A percentile compares a stretch with the other conserved stretches of the same genome.
phyloP scores from a whole-genome alignment of 2,113 vertebrate species.

The Hyperoodon ampullatus region DNA sequence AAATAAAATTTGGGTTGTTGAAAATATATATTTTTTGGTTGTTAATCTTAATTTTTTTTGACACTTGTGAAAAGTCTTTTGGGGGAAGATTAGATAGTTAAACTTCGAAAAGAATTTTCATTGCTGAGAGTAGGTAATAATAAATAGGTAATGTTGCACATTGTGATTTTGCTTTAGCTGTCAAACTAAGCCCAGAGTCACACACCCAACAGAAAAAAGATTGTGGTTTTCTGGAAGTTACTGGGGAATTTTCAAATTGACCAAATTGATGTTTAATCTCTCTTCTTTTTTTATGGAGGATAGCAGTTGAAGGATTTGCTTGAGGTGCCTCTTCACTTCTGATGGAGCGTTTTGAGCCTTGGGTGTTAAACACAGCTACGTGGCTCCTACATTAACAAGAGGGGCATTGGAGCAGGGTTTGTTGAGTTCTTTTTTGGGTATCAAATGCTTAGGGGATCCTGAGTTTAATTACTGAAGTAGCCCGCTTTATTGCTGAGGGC shows the following conservation, averaged over 20 bases:
- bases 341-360: not conserved
- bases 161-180: conserved; percentile 3
- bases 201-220: not conserved
- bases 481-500: not conserved
- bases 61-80: conserved; percentile 47
- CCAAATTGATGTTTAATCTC: not conserved
- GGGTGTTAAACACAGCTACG: not conserved
- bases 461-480: conserved; percentile 2
- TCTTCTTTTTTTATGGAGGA: conserved; percentile 44
- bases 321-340: not conserved
- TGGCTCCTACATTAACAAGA: not conserved
- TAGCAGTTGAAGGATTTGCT: not conserved
- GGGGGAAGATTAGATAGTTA: conserved; percentile 7
- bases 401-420: not conserved
- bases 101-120: conserved; percentile 42
- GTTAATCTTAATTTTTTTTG: conserved; percentile 75
- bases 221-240: not conserved
- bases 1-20: conserved; percentile 79
- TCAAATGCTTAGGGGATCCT: not conserved
- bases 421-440: not conserved
- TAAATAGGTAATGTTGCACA: not conserved
- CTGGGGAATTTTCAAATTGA: conserved; percentile 8
- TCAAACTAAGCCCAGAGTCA: not conserved
- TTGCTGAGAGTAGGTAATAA: conserved; percentile 14
- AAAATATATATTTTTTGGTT: conserved; percentile 69